Conservation (phyloP, 1,140 invertebrate genomes). For the Bombus impatiens region DNA sequence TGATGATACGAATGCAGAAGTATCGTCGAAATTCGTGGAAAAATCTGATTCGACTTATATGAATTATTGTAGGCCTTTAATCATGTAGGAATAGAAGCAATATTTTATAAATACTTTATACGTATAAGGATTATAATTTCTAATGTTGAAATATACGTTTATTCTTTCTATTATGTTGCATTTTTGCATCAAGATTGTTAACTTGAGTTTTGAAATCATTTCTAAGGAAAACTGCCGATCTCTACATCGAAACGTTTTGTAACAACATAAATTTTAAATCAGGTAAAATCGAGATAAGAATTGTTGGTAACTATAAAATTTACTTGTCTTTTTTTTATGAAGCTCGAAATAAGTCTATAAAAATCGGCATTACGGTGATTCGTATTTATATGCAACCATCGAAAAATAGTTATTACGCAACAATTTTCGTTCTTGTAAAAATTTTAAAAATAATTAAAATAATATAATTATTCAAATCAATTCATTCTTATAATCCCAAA, state of each 20-base stretch:
- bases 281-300: no score
- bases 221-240: background rate
- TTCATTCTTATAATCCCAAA: background rate
- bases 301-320: no score
- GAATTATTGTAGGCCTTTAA: background rate
- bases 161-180: background rate
- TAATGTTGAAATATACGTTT: background rate
- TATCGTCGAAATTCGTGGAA: background rate
- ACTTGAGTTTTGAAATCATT: background rate
- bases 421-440: no score
- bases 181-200: background rate
- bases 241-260: background rate
- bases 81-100: background rate
- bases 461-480: background rate
- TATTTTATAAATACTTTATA: background rate
- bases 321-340: no score
- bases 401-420: no score
- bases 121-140: background rate
- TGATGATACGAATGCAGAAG: background rate
- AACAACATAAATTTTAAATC: background rate
- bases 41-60: background rate
- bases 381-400: no score
- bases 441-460: no score
- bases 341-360: no score
- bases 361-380: no score